phyloP scores from a whole-genome alignment of 2,113 vertebrate genomes.

The Chloropsis hardwickii region DNA sequence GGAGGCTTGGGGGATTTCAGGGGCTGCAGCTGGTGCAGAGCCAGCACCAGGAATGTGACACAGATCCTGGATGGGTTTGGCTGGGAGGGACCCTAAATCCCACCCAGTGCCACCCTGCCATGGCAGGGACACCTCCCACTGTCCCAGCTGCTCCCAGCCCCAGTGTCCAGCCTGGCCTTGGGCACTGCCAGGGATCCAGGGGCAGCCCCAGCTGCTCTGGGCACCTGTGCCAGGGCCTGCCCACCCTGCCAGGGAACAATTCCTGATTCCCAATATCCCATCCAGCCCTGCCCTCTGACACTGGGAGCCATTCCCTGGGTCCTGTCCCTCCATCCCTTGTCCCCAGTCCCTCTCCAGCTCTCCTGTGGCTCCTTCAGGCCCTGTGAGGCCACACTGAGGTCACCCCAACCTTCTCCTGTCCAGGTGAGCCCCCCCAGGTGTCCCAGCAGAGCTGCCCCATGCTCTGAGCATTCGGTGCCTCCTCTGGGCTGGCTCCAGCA shows the following conservation, averaged over 20 bases:
- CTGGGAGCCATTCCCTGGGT: not conserved
- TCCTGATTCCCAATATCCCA: not conserved
- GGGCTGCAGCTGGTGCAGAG: not conserved
- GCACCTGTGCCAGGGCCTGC: no score
- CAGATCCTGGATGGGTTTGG: no score
- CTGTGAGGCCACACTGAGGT: not conserved
- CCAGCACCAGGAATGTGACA: not conserved
- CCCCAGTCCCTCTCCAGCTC: not conserved
- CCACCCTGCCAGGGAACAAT: not conserved
- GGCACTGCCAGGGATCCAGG: not conserved
- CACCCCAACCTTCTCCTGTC: not conserved
- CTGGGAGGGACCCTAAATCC: not conserved
- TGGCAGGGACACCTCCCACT: not conserved
- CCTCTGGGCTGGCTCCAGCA: not conserved
- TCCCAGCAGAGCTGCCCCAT: not conserved
- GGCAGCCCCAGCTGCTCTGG: not conserved
- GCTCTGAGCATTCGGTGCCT: not conserved
- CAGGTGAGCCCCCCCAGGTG: not conserved
- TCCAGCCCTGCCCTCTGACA: not conserved
- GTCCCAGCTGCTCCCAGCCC: not conserved
- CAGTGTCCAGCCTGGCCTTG: not conserved
- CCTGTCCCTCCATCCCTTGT: not conserved
- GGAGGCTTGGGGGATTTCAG: not conserved
- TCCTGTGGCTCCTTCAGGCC: no score
- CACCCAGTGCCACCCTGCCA: not conserved